phyloP scores from a whole-genome alignment of 2,888 invertebrate species.

The Urechis unicinctus region DNA sequence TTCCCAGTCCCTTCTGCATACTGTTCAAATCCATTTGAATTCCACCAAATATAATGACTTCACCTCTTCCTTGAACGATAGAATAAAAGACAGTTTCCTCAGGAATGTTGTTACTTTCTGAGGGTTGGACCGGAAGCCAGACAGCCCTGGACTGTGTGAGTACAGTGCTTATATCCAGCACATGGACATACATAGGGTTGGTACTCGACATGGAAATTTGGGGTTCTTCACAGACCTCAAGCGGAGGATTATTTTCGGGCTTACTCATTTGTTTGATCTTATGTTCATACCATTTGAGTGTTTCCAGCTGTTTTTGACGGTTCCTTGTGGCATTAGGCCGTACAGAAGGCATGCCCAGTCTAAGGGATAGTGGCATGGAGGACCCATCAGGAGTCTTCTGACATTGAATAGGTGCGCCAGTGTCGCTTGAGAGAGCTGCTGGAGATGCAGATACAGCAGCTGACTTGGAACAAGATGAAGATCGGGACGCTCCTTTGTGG shows the following conservation, averaged over 20 bases:
- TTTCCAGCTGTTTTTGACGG: conserved; percentile 61
- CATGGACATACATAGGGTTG: conserved; percentile 74
- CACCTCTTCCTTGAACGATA: conserved; percentile 80
- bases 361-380: background rate
- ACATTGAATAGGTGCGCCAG: background rate
- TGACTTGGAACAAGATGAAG: background rate
- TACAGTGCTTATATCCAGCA: conserved; percentile 69
- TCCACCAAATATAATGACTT: conserved; percentile 93
- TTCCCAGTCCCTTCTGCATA: conserved; percentile 29
- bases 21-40: conserved; percentile 56
- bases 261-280: background rate
- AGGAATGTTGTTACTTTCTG: conserved; percentile 53
- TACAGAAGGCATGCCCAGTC: conserved; percentile 37
- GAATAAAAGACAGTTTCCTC: conserved; percentile 87
- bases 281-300: conserved; percentile 60
- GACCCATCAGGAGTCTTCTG: background rate
- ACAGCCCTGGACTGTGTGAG: conserved; percentile 52
- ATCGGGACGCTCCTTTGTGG: too few relatives aligned
- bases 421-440: background rate
- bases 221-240: background rate
- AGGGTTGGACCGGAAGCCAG: conserved; percentile 41
- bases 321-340: conserved; percentile 52
- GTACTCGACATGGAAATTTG: background rate
- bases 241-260: background rate
- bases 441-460: background rate